phyloP scores from a whole-genome alignment of 2,113 vertebrate genomes.

The Sinocyclocheilus rhinocerous region DNA sequence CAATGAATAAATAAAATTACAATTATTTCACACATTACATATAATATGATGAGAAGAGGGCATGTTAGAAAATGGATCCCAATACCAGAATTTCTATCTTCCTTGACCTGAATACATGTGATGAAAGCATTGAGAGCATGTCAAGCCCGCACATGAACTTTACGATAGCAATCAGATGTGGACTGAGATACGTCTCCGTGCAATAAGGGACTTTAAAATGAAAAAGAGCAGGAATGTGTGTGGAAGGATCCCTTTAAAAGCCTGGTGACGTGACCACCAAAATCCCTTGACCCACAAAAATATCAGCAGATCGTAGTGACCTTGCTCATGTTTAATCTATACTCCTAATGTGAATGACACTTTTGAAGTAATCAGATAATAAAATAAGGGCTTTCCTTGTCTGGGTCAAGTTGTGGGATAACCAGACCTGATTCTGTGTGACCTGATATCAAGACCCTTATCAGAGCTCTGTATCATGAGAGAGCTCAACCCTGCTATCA shows the following conservation, averaged over 20 bases:
- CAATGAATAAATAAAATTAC: neutral
- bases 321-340: conserved; percentile 37
- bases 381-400: conserved; percentile 7
- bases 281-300: conserved; percentile 9
- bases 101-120: conserved; percentile 14
- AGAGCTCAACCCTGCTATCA: conserved; percentile 45
- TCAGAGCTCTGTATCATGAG: conserved; percentile 32
- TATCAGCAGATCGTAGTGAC: conserved; percentile 31
- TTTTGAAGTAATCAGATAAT: conserved; percentile 14
- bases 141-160: conserved; percentile 48
- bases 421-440: conserved; percentile 39
- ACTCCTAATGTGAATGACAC: neutral
- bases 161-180: conserved; percentile 49
- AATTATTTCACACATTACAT: neutral
- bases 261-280: conserved; percentile 33
- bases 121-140: conserved; percentile 17
- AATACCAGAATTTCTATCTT: neutral
- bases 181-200: conserved; percentile 42
- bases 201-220: conserved; percentile 45
- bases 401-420: conserved; percentile 34
- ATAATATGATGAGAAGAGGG: neutral
- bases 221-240: conserved; percentile 41
- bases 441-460: conserved; percentile 42
- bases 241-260: conserved; percentile 29
- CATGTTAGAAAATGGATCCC: neutral